Evolutionary conservation across 1,140 invertebrate species (phyloP), one percentile per base, ranked within the genome.

Genomic region (Drosophila willistoni): DNA sequence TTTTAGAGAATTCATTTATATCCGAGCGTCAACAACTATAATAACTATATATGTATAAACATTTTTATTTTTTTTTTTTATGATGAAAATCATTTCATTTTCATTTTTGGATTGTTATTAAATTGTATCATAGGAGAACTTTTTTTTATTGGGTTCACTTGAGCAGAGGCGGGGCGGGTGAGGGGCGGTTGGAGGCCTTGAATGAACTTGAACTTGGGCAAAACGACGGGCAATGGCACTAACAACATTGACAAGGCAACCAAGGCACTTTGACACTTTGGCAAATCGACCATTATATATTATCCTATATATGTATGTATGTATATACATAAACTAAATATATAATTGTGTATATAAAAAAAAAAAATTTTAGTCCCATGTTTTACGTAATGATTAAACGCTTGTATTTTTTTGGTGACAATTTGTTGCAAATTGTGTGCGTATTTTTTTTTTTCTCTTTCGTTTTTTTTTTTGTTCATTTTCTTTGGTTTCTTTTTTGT

Each of bases 381-480:
- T 71, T 87, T 87, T 87, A 87, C 84, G 84, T 87, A 87, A 87
- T 87, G 84, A 90, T 89, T 87, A 87, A 87, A 89, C 68, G 84
- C 71, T 66, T 79, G 85, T 81, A 89, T 87, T 78, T 89, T 84
- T 84, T 22, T 22, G 44, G 44, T 51, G 80, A 81, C 77, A 87
- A 89, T 89, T 89, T 87, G 80, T 89, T 87, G 84, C 83, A 89
- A 89, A 87, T 87, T 89, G 84, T 89, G 34, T 59, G 56, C 68
- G 69, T 75, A 66, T 70, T 44, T 77, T 73, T 77, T 68, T 75
- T 69, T 60, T 71, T 56, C 39, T 33, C 55, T 64, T 64, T 33
- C 1, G 64, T 62, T 44, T 75, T 80, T 54, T 61, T 66, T 69
- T 64, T 60, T 9, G 5, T 59, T 34, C 64, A 62, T 75, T 66